Evolutionary conservation across 2,797 vertebrate species (phyloP).

Genomic region (Lepus oiostolus): DNA sequence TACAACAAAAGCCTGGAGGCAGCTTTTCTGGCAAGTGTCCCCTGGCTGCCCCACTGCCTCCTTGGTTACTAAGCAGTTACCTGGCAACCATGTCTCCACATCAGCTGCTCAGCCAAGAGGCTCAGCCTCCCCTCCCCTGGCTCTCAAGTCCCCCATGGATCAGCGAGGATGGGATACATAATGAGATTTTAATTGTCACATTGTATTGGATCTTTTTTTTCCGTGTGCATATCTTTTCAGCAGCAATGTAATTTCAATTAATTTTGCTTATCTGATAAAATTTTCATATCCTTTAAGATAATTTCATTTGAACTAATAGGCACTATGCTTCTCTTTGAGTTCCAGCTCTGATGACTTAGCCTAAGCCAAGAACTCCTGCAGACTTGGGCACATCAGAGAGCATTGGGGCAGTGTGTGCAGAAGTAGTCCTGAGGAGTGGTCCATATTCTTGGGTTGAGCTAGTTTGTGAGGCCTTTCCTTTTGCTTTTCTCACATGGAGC

Average conservation of each 20-base stretch:
- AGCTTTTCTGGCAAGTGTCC: neutral
- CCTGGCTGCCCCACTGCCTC: neutral
- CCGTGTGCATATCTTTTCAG: conserved; percentile 82
- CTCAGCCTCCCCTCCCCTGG: neutral
- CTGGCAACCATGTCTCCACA: conserved; percentile 73
- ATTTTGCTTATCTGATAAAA: conserved; percentile 89
- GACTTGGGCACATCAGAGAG: conserved; percentile 66
- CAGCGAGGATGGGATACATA: conserved; percentile 60
- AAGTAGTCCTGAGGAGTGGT: neutral
- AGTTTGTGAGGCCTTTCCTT: neutral
- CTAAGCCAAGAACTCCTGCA: conserved; percentile 73
- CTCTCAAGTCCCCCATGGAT: conserved; percentile 57
- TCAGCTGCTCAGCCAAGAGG: neutral
- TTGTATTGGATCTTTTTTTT: conserved; percentile 81
- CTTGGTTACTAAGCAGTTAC: conserved; percentile 71
- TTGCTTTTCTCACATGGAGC: conserved; percentile 34
- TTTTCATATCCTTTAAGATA: conserved; percentile 85
- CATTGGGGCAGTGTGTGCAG: neutral
- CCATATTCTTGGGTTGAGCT: neutral
- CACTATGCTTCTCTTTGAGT: conserved; percentile 73
- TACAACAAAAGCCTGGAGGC: neutral
- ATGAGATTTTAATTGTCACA: conserved; percentile 85
- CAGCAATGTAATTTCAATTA: conserved; percentile 88
- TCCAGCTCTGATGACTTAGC: conserved; percentile 83
- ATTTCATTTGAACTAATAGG: conserved; percentile 87